Evolutionary conservation across 2,113 vertebrate species (phyloP), one percentile per base, ranked within the genome.

Genomic region (Setophaga coronata): DNA sequence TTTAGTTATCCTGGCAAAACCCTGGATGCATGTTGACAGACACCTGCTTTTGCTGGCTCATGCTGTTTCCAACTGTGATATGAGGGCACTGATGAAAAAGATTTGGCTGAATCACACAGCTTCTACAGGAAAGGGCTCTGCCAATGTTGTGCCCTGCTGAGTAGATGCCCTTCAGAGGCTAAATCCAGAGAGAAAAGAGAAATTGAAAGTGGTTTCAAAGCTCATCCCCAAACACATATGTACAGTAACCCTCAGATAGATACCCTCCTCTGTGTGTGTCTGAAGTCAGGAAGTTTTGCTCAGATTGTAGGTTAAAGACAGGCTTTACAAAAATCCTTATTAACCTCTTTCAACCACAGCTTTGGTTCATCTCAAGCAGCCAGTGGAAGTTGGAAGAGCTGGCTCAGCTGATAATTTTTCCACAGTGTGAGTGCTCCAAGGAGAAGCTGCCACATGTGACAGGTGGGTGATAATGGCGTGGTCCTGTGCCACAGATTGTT

Each of bases 31-130:
- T 51, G 7, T 8, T 81, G 92, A 81, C 47, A 90, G 72, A 86
- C 53, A 80, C 36, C 80, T 95, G 80, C 33, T 89, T 81, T 88
- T 90, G 36, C 51, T 80, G 89, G 89, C 72, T 95, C 56, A 28
- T 73, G 76, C 36, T 83, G 50, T 81, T 88, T 93, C 67, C 71
- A 92, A 26, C 8, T 5, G 10, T 31, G 18, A 26, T 83, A 25
- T 40, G 31, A 88, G 50, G 42, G 6, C 24, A 86, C 25, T 73
- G 58, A 93, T 88, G 79, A 89, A 81, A 92, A 88, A 67, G 21
- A 14, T 58, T 62, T 82, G 89, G 62, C 62, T 65, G 64, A 83
- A 66, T 94, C 71, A 54, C 50, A 70, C 12, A 61, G 45, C 7
- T 79, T 69, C 71, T 73, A 34, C 4, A 58, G 38, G 47, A 77